phyloP scores from a whole-genome alignment of 53 echinoderm and acorn worm species.

The Arbacia lixula region DNA sequence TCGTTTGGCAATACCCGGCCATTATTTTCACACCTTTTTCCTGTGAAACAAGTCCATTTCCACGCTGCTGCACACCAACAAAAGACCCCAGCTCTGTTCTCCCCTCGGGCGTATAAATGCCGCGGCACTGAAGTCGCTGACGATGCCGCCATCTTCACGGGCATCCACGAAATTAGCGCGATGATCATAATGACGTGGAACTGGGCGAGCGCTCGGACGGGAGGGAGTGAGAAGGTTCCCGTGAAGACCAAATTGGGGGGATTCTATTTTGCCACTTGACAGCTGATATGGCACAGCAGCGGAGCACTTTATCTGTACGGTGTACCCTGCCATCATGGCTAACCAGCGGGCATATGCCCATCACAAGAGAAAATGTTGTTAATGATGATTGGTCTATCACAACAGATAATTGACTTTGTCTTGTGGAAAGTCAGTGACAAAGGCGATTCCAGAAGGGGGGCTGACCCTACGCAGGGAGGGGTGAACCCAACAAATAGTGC shows the following conservation, averaged over 20 bases:
- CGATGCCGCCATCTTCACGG: slow-evolving; percentile 6
- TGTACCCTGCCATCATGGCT: no score
- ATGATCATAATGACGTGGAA: slow-evolving; percentile 26
- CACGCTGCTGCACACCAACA: slow-evolving; percentile 47
- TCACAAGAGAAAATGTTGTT: slow-evolving; percentile 11
- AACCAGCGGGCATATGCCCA: no score
- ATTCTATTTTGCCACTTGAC: slow-evolving; percentile 48
- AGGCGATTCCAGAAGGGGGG: slow-evolving; percentile 16
- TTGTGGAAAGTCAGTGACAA: slow-evolving; percentile 33
- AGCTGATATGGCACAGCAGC: slow-evolving; percentile 28
- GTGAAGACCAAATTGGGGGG: slow-evolving; percentile 29
- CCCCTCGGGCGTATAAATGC: slow-evolving; percentile 40
- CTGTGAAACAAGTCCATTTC: slow-evolving; percentile 48
- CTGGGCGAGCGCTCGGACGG: no score
- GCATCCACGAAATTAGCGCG: slow-evolving; percentile 13
- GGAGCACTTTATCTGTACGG: slow-evolving; percentile 22
- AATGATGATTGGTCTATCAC: slow-evolving; percentile 37
- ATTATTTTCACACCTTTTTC: slow-evolving; percentile 62
- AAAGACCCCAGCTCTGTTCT: slow-evolving; percentile 8
- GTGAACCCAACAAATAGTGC: slow-evolving; percentile 37
- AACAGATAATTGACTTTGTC: slow-evolving; percentile 46
- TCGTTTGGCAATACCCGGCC: no score
- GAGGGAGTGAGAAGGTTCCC: no score
- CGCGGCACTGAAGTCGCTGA: slow-evolving; percentile 24
- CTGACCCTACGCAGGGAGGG: not conserved